Percentiles rank a stretch among this genome's conserved stretches.
phyloP scores from a whole-genome alignment of 2,113 vertebrate species.

The Bufo bufo region DNA sequence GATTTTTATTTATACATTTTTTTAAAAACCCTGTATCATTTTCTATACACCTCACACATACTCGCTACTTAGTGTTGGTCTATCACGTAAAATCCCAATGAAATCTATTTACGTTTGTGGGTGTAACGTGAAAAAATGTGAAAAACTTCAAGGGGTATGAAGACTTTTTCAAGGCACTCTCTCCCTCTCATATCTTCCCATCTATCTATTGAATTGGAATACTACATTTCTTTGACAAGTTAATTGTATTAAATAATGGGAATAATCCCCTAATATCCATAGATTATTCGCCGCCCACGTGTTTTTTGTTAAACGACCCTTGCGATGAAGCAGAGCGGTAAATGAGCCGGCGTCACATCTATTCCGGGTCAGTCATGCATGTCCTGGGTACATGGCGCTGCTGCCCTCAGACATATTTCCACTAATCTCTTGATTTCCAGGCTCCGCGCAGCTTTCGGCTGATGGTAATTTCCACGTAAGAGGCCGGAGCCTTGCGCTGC shows the following conservation, averaged over 20 bases:
- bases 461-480: neutral
- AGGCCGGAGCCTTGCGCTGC: neutral
- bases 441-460: neutral
- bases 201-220: neutral
- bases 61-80: no score
- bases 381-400: neutral
- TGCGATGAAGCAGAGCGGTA: neutral
- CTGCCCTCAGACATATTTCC: conserved; percentile 31
- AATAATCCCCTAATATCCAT: neutral
- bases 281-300: neutral
- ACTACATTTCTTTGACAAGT: neutral
- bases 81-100: no score
- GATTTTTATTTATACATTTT: no score
- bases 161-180: no score
- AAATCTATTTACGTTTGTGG: no score
- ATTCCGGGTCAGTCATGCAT: neutral
- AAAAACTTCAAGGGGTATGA: no score
- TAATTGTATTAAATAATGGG: no score
- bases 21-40: no score
- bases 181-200: no score
- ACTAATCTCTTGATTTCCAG: conserved; percentile 21
- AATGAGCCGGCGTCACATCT: neutral
- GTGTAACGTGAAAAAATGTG: no score
- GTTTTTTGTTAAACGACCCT: neutral
- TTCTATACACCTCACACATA: no score